Evolutionary conservation across 1,140 invertebrate genomes (phyloP).

Genomic region (Chironomus tepperi): DNA sequence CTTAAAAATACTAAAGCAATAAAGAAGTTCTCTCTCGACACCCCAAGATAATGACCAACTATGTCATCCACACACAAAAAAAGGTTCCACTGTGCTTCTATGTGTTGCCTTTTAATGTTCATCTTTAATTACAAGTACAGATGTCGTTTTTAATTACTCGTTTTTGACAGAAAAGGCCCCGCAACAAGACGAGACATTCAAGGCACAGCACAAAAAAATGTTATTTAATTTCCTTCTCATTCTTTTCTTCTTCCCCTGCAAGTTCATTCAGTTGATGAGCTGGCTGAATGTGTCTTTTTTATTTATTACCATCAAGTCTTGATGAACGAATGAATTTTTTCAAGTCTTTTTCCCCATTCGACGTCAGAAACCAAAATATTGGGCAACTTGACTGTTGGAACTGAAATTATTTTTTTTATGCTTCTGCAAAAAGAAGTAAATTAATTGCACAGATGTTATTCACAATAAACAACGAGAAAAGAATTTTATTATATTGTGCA

Average conservation of each 20-base stretch:
- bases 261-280: slow-evolving; percentile 21
- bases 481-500: too few species aligned
- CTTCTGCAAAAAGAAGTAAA: neutral
- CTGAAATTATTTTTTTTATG: too few species aligned
- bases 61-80: neutral
- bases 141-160: slow-evolving; percentile 23
- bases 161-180: neutral
- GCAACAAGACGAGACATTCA: neutral
- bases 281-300: neutral
- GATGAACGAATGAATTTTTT: neutral
- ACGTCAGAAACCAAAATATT: too few species aligned
- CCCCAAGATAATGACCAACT: too few species aligned
- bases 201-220: neutral
- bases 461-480: too few species aligned
- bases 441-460: neutral
- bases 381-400: too few species aligned
- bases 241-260: neutral
- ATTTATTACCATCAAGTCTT: slow-evolving; percentile 15
- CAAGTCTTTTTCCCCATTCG: too few species aligned
- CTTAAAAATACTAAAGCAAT: too few species aligned
- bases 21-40: neutral
- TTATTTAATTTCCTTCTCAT: neutral
- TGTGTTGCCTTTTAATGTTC: neutral
- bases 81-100: neutral
- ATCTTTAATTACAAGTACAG: slow-evolving; percentile 22